Base-by-base conservation (phyloP, 1,140 invertebrate genomes). In the Zelostemma sp. region DNA sequence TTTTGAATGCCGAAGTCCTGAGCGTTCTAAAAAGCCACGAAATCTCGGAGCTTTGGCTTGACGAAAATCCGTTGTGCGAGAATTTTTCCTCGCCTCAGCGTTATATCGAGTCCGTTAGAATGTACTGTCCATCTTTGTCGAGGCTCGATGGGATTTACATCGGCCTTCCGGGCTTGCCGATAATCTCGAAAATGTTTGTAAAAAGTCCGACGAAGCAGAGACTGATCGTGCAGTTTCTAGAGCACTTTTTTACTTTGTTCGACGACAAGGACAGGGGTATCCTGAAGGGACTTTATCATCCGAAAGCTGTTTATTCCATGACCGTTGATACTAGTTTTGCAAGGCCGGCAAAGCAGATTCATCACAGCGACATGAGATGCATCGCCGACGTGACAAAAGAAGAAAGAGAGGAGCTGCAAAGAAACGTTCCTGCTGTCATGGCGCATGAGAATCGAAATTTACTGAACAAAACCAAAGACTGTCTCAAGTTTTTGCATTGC, bases 31-130 rank as follows among this genome's bases (percentile, higher is more conserved):
- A 76, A 49, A 58, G 64, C 8, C 8, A 80, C 0, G 49, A 56
- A 0, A 76, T 85, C n/a, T 31, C 12, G 0, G 82, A 80, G 51
- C 31, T 85, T 1, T 83, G 77, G 80, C 46, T 85, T 0, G 83
- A 85, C 61, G 78, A 78, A 4, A 85, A 85, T 72, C 84, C 83
- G 0, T 19, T 85, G 0, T 85, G 84, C 28, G 84, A 85, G 19
- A 85, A 85, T 72, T 85, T 83, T 17, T 77, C 69, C 0, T 74
- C 25, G 11, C 17, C 78, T 0, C 55, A 54, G 5, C 76, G 79
- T 8, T 85, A 85, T 5, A 63, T 85, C 3, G 70, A 81, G 0
- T 77, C 77, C 6, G 73, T 75, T 0, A 69, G 67, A 16, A 66
- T 60, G 4, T 84, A 84, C 50, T 85, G 78, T 53, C 77, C 80